Conservation (phyloP, 1,140 invertebrate species). For the Dolichoris vasculosae region DNA sequence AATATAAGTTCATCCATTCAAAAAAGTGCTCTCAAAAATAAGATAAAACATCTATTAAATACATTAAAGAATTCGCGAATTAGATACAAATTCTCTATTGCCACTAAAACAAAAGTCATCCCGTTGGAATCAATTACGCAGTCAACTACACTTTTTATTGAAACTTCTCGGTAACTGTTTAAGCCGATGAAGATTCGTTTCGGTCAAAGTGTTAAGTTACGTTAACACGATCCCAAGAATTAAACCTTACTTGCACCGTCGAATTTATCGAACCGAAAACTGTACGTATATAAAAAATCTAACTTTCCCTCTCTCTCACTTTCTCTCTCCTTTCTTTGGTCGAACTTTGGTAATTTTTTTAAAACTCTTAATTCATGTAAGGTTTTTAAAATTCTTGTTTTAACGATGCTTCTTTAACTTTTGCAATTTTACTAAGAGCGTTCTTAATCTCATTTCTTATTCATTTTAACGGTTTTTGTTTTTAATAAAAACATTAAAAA, state of each 20-base stretch:
- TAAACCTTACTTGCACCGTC: neutral
- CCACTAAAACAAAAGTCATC: neutral
- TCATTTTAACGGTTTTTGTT: too few relatives aligned
- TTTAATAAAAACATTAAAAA: too few relatives aligned
- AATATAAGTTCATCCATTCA: too few relatives aligned
- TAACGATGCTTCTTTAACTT: too few relatives aligned
- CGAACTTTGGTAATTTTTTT: too few relatives aligned
- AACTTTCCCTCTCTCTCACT: neutral
- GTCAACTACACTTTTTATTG: neutral
- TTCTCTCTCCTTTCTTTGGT: neutral
- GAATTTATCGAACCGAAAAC: constrained; percentile 5
- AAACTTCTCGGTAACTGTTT: neutral
- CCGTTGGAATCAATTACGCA: neutral
- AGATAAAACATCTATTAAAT: neutral
- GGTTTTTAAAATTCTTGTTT: too few relatives aligned
- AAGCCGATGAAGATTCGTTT: neutral
- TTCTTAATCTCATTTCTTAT: too few relatives aligned
- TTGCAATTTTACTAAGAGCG: too few relatives aligned
- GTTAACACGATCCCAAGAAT: constrained; percentile 22
- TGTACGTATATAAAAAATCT: neutral
- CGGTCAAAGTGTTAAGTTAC: neutral
- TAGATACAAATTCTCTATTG: neutral
- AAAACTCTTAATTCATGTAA: too few relatives aligned
- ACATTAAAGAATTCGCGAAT: neutral
- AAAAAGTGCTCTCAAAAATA: too few relatives aligned